phyloP scores from a whole-genome alignment of 2,888 invertebrate species.

The Temnothorax ravouxi region DNA sequence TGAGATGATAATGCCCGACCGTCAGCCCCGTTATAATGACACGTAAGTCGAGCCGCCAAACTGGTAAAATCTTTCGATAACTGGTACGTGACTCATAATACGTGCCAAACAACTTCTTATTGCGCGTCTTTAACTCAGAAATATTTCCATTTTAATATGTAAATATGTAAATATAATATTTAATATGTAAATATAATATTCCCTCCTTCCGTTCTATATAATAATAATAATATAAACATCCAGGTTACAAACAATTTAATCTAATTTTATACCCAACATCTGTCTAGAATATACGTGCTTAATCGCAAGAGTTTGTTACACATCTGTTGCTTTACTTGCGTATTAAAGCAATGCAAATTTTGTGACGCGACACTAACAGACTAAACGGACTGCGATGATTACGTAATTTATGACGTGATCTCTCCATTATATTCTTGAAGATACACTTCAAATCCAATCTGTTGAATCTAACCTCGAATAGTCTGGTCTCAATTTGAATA shows the following conservation, averaged over 20 bases:
- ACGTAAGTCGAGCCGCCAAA: conserved; percentile 3
- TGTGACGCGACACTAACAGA: neutral
- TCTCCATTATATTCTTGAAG: neutral
- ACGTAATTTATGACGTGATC: neutral
- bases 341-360: conserved; percentile 18
- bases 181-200: too few relatives aligned
- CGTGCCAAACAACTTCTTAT: neutral
- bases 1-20: conserved; percentile 16
- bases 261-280: neutral
- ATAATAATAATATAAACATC: neutral
- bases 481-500: neutral
- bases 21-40: neutral
- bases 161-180: too few relatives aligned
- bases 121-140: neutral
- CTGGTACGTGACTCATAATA: neutral
- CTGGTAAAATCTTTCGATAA: conserved; percentile 23
- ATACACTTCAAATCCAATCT: neutral
- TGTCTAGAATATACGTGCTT: neutral
- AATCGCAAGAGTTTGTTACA: neutral
- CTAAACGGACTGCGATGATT: conserved; percentile 5
- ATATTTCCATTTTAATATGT: neutral
- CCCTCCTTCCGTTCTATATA: too few relatives aligned
- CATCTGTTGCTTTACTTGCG: conserved; percentile 8
- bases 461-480: neutral
- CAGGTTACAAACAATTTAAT: neutral